Percentiles rank a stretch among this genome's conserved stretches.
These are phyloP conservation scores for Anguilla marmorata DNA, from an alignment of 2,797 vertebrate genomes.

Conservation along the genomic window DNA sequence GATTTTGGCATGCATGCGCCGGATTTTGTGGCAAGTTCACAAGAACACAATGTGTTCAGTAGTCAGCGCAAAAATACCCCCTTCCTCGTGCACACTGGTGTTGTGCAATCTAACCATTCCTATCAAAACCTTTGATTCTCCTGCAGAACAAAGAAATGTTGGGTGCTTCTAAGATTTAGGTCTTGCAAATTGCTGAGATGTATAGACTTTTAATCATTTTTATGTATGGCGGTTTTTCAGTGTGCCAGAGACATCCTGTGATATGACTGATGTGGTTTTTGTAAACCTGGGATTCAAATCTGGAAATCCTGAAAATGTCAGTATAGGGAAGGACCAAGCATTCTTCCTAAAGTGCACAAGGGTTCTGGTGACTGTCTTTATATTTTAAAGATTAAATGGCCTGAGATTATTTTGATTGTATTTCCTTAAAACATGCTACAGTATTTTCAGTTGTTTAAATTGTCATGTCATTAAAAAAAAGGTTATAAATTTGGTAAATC, in stretches of 20 bases:
- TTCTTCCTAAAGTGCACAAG: slow-evolving; percentile 61
- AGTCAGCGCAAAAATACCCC: slow-evolving; percentile 48
- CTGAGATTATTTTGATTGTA: slow-evolving; percentile 13
- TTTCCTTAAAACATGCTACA: slow-evolving; percentile 4
- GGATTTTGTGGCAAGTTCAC: slow-evolving; percentile 1
- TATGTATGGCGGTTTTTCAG: slow-evolving; percentile 47
- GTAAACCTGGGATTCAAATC: slow-evolving; percentile 39
- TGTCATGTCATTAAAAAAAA: slow-evolving; percentile 13
- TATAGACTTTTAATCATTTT: slow-evolving; percentile 56
- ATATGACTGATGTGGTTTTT: slow-evolving; percentile 45
- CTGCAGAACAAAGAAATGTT: slow-evolving; percentile 76
- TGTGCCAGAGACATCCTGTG: slow-evolving; percentile 28
- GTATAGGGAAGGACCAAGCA: slow-evolving; percentile 71
- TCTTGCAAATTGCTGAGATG: slow-evolving; percentile 71
- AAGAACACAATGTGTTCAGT: slow-evolving; percentile 44
- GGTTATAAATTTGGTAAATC: not conserved
- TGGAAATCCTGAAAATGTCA: slow-evolving; percentile 59
- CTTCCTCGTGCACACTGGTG: slow-evolving; percentile 52
- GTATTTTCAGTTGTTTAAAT: slow-evolving; percentile 23
- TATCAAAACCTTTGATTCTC: slow-evolving; percentile 73
- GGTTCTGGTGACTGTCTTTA: slow-evolving; percentile 59
- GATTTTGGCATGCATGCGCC: slow-evolving; percentile 12
- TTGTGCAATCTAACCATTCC: slow-evolving; percentile 67
- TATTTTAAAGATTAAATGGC: slow-evolving; percentile 8
- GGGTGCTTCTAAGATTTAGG: slow-evolving; percentile 69